Conservation (phyloP, 2,888 invertebrate species). For the Drosophila robusta region DNA sequence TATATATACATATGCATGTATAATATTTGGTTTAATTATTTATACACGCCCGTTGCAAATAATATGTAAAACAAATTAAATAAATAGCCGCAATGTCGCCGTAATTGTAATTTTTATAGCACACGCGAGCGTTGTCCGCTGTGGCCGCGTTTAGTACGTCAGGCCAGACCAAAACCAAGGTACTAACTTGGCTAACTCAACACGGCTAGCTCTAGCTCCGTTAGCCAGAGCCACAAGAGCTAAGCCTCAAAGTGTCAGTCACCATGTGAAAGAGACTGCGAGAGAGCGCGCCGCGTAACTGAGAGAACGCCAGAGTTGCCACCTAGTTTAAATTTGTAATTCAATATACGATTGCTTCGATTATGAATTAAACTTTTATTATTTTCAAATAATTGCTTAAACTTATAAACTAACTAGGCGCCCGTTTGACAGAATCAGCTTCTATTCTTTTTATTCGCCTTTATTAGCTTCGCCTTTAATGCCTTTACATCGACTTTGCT, state of each 20-base stretch:
- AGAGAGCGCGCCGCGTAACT: conserved; percentile 3
- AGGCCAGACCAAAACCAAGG: conserved; percentile 64
- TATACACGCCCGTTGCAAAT: conserved; percentile 28
- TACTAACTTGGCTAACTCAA: conserved; percentile 72
- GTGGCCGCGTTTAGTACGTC: conserved; percentile 65
- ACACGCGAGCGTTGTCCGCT: conserved; percentile 73
- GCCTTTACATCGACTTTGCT: conserved; percentile 88
- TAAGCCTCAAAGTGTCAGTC: conserved; percentile 46
- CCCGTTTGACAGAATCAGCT: conserved; percentile 35
- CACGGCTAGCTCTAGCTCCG: conserved; percentile 54
- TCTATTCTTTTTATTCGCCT: conserved; percentile 86
- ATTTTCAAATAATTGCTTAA: conserved; percentile 14
- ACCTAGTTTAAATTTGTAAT: conserved; percentile 7
- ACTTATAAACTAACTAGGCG: conserved; percentile 37
- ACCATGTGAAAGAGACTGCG: conserved; percentile 9
- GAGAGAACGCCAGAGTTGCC: conserved; percentile 40
- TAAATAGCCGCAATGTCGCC: conserved; percentile 53
- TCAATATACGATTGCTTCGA: background rate
- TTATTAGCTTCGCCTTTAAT: conserved; percentile 91
- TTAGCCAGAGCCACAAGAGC: conserved; percentile 53
- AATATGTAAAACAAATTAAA: conserved; percentile 49
- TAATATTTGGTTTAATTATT: conserved; percentile 22
- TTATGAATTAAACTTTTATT: conserved; percentile 19
- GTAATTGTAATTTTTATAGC: conserved; percentile 47
- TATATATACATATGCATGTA: conserved; percentile 7